Evolutionary conservation across 1,140 invertebrate genomes (phyloP), one percentile per base, ranked within the genome.

Genomic region (Drosophila watanabei): DNA sequence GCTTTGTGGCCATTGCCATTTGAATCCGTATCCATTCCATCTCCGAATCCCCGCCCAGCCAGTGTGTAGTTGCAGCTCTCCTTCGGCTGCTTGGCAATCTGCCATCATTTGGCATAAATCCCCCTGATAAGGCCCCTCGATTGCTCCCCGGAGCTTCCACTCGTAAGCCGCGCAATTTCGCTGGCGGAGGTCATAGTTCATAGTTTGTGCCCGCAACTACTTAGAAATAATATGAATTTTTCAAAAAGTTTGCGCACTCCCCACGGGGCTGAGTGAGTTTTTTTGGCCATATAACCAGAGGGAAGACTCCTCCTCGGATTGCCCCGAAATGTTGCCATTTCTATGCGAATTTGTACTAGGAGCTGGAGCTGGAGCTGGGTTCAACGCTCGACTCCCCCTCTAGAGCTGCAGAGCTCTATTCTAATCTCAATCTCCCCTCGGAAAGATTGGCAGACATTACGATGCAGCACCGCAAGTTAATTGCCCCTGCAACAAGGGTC

Each of bases 91-190:
- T 80, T 90, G 86, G 86, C 86, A 90, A 90, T 86, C 86, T 90
- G 86, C 86, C 86, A 90, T 90, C 86, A 89, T 89, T 77, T 90
- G 79, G 71, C 75, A 76, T 77, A 89, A 86, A 90, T 90, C 82
- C 82, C 61, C 82, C 79, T 75, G 86, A 89, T 90, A 90, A 89
- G 79, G 75, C 52, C 18, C 66, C 49, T 65, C 66, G 81, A 90
- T 89, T 90, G 86, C 87, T 89, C 82, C 86, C 79, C 70, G 45
- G 76, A 79, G 86, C 76, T 82, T 71, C 32, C 76, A 75, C 82
- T 56, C 54, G 54, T 86, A 89, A 90, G 85, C 85, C 66, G 76
- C 66, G 69, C 86, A 90, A 86, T 85, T 76, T 90, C 49, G 24
- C 56, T 69, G 62, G 33, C 28, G 35, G 20, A 58, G 52, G 58